Evolutionary conservation across 2,888 invertebrate species (phyloP).

Genomic region (Apotomis turbidana): DNA sequence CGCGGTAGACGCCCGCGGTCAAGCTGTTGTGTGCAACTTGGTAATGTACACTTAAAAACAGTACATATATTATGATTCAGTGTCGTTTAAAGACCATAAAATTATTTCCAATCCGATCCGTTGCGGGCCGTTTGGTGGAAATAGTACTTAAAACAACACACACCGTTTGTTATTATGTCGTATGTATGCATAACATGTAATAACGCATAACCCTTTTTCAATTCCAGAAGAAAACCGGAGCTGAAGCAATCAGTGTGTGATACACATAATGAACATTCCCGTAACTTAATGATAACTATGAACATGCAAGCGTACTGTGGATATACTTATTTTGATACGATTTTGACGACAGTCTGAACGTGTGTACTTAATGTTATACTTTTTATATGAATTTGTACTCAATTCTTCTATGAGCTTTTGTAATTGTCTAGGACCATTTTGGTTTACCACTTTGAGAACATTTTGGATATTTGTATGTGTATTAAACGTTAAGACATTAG

Average conservation of each 20-base stretch:
- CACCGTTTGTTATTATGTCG: no score
- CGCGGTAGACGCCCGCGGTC: no score
- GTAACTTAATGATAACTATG: constrained; percentile 1
- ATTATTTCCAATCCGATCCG: no score
- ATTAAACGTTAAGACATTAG: neutral
- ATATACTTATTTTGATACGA: constrained; percentile 15
- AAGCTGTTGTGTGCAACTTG: no score
- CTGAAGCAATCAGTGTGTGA: neutral
- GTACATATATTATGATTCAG: no score
- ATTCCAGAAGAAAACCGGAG: neutral
- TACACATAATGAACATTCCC: constrained; percentile 16
- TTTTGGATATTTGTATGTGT: neutral
- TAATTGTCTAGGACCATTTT: neutral
- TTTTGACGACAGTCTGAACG: constrained; percentile 19
- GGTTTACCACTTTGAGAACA: neutral
- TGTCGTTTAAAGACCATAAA: no score
- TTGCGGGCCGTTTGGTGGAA: no score
- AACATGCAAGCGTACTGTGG: constrained; percentile 12
- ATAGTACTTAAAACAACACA: no score
- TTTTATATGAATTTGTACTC: constrained; percentile 7
- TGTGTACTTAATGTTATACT: constrained; percentile 19
- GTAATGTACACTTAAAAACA: no score
- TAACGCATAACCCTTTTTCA: neutral
- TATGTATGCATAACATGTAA: neutral
- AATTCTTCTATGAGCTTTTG: constrained; percentile 2